Conservation (phyloP, 2,797 vertebrate species). For the Hippocampus kuda region DNA sequence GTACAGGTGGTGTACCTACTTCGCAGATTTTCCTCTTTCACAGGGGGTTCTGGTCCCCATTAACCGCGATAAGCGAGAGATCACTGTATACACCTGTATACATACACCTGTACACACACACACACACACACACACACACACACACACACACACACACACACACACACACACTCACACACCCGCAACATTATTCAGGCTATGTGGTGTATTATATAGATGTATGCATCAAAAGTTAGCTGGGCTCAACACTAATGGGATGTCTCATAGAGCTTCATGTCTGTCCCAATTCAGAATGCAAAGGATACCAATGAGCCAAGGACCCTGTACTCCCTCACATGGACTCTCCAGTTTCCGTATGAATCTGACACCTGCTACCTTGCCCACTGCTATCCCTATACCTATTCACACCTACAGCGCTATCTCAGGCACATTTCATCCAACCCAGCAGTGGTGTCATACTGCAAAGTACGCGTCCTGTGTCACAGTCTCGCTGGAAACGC, state of each 20-base stretch:
- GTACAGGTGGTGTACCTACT: no score
- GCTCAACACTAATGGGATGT: not conserved
- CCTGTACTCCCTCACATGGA: constrained; percentile 82
- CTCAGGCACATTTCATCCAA: constrained; percentile 62
- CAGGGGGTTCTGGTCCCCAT: no score
- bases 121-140: no score
- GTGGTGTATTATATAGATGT: no score
- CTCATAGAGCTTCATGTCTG: constrained; percentile 5
- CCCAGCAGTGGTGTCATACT: constrained; percentile 63
- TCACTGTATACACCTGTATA: no score
- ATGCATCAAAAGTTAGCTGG: no score
- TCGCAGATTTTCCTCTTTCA: no score
- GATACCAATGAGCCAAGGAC: constrained; percentile 25
- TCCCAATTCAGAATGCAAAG: constrained; percentile 28
- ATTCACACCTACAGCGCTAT: constrained; percentile 77
- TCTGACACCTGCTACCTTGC: constrained; percentile 85
- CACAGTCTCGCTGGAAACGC: constrained; percentile 82
- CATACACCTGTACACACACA: no score
- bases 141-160: no score
- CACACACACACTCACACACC: no score
- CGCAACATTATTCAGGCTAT: no score
- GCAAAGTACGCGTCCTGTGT: constrained; percentile 74
- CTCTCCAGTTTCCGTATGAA: constrained; percentile 72
- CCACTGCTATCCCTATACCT: constrained; percentile 90
- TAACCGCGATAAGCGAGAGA: no score